A percentile compares a stretch with the other conserved stretches of the same genome.
Conservation (phyloP, 1,140 invertebrate species). For the Lasaia peninsularis region DNA sequence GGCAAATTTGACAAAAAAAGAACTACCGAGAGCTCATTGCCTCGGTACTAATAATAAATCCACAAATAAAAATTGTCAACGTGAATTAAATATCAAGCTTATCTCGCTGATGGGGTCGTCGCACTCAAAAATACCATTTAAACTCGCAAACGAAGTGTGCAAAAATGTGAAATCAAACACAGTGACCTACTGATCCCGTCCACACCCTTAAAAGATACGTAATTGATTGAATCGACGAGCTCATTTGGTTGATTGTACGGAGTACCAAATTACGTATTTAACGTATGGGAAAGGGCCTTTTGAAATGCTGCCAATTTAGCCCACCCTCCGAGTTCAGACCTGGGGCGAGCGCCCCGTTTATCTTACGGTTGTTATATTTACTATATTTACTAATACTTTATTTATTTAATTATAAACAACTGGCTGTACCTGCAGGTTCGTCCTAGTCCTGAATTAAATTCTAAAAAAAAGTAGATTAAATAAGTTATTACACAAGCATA, state of each 20-base stretch:
- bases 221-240: slow-evolving; percentile 70
- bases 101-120: too few relatives aligned
- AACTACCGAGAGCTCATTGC: too few relatives aligned
- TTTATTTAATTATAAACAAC: too few relatives aligned
- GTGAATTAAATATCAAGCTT: too few relatives aligned
- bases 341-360: slow-evolving; percentile 43
- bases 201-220: slow-evolving; percentile 58
- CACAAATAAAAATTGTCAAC: too few relatives aligned
- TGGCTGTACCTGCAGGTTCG: too few relatives aligned
- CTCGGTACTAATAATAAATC: too few relatives aligned
- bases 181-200: slow-evolving; percentile 49
- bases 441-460: too few relatives aligned
- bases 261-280: slow-evolving; percentile 69
- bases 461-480: too few relatives aligned
- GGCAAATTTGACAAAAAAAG: too few relatives aligned
- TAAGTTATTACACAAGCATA: too few relatives aligned
- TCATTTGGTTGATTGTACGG: slow-evolving; percentile 72
- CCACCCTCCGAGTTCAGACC: slow-evolving; percentile 35
- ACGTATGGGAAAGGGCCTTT: slow-evolving; percentile 67
- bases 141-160: background rate
- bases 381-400: slow-evolving; percentile 21
- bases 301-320: slow-evolving; percentile 68
- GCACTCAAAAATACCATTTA: too few relatives aligned
- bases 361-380: slow-evolving; percentile 53
- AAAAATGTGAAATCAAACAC: slow-evolving; percentile 12